A percentile compares a stretch with the other conserved stretches of the same genome.
These are phyloP conservation scores for Lasioglossum baleicum DNA, from an alignment of 1,140 invertebrate species.

Conservation along the genomic window DNA sequence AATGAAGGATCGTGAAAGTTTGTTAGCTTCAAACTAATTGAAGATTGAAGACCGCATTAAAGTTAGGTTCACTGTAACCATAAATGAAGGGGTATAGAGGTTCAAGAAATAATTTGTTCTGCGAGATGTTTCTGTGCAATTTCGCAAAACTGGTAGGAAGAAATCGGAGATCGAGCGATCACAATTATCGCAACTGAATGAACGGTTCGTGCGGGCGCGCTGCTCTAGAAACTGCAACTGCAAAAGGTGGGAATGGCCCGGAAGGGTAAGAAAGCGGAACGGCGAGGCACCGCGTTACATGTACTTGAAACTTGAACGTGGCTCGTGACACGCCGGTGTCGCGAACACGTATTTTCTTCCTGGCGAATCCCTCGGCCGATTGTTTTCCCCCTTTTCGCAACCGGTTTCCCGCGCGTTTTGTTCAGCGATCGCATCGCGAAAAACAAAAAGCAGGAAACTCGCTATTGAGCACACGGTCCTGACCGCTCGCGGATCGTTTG, in stretches of 20 bases:
- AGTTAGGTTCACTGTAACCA: too few species aligned
- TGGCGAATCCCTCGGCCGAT: not conserved
- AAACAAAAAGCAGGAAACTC: too few species aligned
- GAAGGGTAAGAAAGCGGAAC: constrained; percentile 79
- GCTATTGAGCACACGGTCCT: too few species aligned
- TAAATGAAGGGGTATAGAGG: too few species aligned
- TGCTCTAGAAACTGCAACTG: constrained; percentile 65
- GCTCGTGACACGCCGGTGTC: constrained; percentile 45
- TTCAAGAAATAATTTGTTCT: too few species aligned
- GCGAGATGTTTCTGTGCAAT: too few species aligned
- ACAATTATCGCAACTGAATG: constrained; percentile 17
- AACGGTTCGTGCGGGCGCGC: constrained; percentile 18
- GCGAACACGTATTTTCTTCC: constrained; percentile 20
- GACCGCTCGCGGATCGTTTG: too few species aligned
- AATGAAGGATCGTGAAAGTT: too few species aligned
- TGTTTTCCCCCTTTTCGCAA: constrained; percentile 18
- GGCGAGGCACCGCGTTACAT: constrained; percentile 63
- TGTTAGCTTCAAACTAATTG: too few species aligned
- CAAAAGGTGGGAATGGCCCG: constrained; percentile 68
- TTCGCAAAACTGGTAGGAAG: not conserved
- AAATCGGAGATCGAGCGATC: not conserved
- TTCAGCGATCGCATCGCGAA: not conserved
- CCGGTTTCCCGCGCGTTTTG: not conserved
- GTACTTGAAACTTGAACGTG: constrained; percentile 67
- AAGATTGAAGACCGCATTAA: too few species aligned